Percentiles rank a stretch among this genome's conserved stretches.
These are phyloP conservation scores for Heliconius sara DNA, from an alignment of 2,888 invertebrate species.

Conservation along the genomic window DNA sequence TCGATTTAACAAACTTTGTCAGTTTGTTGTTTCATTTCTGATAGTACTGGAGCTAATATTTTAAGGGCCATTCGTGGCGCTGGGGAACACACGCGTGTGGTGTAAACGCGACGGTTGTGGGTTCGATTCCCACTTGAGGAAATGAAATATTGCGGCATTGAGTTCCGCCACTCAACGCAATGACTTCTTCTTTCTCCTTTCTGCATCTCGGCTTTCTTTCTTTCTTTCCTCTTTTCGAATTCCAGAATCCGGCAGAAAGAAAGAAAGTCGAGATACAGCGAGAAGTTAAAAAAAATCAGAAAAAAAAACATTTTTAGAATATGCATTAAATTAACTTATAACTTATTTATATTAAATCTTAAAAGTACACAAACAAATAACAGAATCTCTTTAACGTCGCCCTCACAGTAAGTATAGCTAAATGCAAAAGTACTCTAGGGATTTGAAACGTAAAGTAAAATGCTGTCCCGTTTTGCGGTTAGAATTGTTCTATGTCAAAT, in stretches of 20 bases:
- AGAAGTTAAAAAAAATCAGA: no score
- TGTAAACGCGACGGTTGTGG: no score
- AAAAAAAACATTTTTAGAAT: not conserved
- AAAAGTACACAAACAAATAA: not conserved
- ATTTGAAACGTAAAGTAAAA: slow-evolving; percentile 9
- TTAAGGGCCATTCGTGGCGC: no score
- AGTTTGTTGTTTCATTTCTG: slow-evolving; percentile 7
- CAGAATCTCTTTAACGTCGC: not conserved
- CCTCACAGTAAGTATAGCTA: slow-evolving; percentile 11
- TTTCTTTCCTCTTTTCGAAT: no score
- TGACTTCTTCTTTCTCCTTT: no score
- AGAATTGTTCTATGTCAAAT: slow-evolving; percentile 23
- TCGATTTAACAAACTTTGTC: slow-evolving; percentile 31
- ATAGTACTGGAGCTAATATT: not conserved
- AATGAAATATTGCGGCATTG: no score
- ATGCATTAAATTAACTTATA: not conserved
- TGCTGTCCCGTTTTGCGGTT: slow-evolving; percentile 6
- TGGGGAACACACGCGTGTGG: no score
- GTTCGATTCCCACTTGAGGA: no score
- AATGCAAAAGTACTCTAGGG: not conserved
- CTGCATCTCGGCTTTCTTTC: no score
- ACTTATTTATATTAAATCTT: not conserved
- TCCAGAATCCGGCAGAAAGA: no score
- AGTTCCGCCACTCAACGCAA: no score
- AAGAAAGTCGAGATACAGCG: no score